Evolutionary conservation across 2,113 vertebrate genomes (phyloP).

Genomic region (Sisor rabdophorus): DNA sequence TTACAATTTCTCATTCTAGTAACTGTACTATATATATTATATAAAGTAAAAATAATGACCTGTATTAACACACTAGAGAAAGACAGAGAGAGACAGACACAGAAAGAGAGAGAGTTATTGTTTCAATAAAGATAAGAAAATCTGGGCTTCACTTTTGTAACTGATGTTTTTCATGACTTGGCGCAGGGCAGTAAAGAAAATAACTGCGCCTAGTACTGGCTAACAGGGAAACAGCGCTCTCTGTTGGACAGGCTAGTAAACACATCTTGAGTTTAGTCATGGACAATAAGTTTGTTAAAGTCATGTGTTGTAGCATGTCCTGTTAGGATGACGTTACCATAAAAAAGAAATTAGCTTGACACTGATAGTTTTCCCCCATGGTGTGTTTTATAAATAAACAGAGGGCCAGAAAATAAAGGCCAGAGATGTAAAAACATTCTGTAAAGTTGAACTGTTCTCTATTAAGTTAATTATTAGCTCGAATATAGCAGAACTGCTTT

Average conservation of each 20-base stretch:
- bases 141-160: conserved; percentile 35
- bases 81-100: neutral
- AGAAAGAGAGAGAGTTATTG: neutral
- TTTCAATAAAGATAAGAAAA: neutral
- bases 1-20: too few relatives aligned
- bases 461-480: neutral
- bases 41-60: too few relatives aligned
- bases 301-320: neutral
- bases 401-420: too few relatives aligned
- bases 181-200: conserved; percentile 35
- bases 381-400: neutral
- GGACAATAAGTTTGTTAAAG: neutral
- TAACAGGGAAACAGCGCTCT: conserved; percentile 23
- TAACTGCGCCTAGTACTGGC: conserved; percentile 10
- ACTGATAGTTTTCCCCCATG: too few relatives aligned
- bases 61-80: too few relatives aligned
- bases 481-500: neutral
- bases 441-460: neutral
- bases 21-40: too few relatives aligned
- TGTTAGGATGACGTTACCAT: neutral
- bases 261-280: neutral
- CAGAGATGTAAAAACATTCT: neutral
- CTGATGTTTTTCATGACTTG: conserved; percentile 40
- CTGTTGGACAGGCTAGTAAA: conserved; percentile 18
- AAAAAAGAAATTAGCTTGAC: neutral